A percentile compares a stretch with the other conserved stretches of the same genome.
These are phyloP conservation scores for Phymanthus crucifer DNA, from an alignment of 92 coral and sea anemone species.

Conservation along the genomic window DNA sequence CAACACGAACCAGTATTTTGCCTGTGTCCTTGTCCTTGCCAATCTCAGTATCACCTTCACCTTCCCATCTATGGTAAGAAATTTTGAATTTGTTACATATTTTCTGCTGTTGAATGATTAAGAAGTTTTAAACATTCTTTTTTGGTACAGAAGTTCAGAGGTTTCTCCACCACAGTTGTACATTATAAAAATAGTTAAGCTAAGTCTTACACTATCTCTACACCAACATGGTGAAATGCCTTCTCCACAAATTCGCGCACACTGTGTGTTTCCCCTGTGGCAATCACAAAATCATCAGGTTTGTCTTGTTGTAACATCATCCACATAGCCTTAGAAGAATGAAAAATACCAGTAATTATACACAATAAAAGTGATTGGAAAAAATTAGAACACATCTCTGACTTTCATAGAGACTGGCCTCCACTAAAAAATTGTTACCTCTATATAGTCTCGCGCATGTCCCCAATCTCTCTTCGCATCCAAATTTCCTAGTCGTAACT, in stretches of 20 bases:
- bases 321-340: slow-evolving; percentile 89
- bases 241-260: slow-evolving; percentile 91
- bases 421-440: no score
- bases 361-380: no score
- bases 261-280: slow-evolving; percentile 93
- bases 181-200: no score
- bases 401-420: no score
- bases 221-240: slow-evolving; percentile 72
- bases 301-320: slow-evolving; percentile 84
- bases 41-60: slow-evolving; percentile 74
- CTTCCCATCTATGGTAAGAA: slow-evolving; percentile 77
- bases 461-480: slow-evolving; percentile 97
- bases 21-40: slow-evolving; percentile 77
- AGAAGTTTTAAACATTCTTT: no score
- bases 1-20: slow-evolving; percentile 71
- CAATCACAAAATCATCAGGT: slow-evolving; percentile 94
- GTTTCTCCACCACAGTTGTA: no score
- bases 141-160: no score
- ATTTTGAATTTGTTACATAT: background rate
- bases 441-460: slow-evolving; percentile 89
- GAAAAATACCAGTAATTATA: no score
- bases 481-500: slow-evolving; percentile 89
- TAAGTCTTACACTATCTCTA: slow-evolving; percentile 86
- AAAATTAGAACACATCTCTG: no score
- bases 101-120: no score